These are phyloP conservation scores for Drosophila nigricruria DNA, from an alignment of 2,888 invertebrate genomes.

Conservation along the genomic window DNA sequence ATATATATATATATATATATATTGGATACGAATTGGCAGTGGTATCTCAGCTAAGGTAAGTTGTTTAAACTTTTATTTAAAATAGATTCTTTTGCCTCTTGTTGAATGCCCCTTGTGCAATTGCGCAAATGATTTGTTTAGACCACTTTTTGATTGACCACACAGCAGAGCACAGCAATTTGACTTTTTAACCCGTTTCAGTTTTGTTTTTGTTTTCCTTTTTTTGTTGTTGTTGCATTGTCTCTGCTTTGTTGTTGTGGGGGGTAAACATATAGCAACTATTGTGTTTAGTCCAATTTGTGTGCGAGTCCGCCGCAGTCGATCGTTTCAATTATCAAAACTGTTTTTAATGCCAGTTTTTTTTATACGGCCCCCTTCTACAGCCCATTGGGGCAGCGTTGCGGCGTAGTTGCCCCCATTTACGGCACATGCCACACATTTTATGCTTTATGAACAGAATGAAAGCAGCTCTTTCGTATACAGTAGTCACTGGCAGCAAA, in stretches of 20 bases:
- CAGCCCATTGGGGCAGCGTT: conserved; percentile 11
- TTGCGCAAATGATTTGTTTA: conserved; percentile 76
- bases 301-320: conserved; percentile 41
- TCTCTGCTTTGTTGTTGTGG: conserved; percentile 18
- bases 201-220: background rate
- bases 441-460: conserved; percentile 69
- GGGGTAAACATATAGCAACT: conserved; percentile 53
- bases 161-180: conserved; percentile 57
- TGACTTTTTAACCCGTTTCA: conserved; percentile 66
- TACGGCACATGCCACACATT: conserved; percentile 59
- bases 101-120: conserved; percentile 60
- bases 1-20: background rate
- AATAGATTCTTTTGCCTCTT: conserved; percentile 13
- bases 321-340: conserved; percentile 77
- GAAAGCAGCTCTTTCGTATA: conserved; percentile 55
- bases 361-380: conserved; percentile 9
- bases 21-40: conserved; percentile 51
- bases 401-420: conserved; percentile 14
- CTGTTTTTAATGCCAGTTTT: conserved; percentile 35
- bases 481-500: conserved; percentile 1
- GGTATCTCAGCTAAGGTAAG: conserved; percentile 46
- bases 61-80: conserved; percentile 13
- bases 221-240: background rate
- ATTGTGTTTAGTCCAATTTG: conserved; percentile 51
- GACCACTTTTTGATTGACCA: conserved; percentile 75